Base-by-base conservation (phyloP, 2,113 vertebrate species). In the Riparia riparia region DNA sequence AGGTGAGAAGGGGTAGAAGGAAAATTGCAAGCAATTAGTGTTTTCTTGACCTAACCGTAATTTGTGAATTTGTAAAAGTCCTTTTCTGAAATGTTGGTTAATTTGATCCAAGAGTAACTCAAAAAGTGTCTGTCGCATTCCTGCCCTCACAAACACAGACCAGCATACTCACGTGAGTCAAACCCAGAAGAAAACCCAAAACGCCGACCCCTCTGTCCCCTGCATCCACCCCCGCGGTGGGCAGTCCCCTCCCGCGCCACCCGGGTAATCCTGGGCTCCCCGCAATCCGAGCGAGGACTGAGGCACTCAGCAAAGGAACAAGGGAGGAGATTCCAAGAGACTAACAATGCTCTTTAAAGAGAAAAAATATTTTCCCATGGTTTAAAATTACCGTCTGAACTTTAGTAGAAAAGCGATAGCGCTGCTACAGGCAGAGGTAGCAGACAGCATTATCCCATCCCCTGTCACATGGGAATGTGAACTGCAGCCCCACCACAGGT, bases 311-410 rank as follows among this genome's bases (percentile, higher is more conserved):
- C 9, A 4, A 71, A 92, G 60, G 69, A 92, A 47, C 51, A 42
- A 69, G 47, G 47, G 72, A 89, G 12, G 51, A 88, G 79, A 69
- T 45, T 81, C 39, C 47, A 37, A 73, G 72, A 1, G 14, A 64
- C 28, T 47, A 93, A 96, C 88, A 95, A 57, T 32, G 28, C 72
- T 68, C 79, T 65, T 94, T 83, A 96, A 94, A 96, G 91, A 72
- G 76, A 53, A 91, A 89, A 94, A 71, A 53, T 41, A 80, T 81
- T 96, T 97, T 97, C 95, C 93, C 95, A 95, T 69, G 97, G 97
- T 97, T 95, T 97, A 96, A 91, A 92, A 83, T 96, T 96, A 97
- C 97, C 56, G 1, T 26, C 82, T 93, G 92, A 95, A 96, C 89
- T 76, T 89, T 2, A 83, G 91, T 4, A 79, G 95, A 88, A 97